Evolutionary conservation across 2,888 invertebrate species (phyloP).

Genomic region (Patella depressa): DNA sequence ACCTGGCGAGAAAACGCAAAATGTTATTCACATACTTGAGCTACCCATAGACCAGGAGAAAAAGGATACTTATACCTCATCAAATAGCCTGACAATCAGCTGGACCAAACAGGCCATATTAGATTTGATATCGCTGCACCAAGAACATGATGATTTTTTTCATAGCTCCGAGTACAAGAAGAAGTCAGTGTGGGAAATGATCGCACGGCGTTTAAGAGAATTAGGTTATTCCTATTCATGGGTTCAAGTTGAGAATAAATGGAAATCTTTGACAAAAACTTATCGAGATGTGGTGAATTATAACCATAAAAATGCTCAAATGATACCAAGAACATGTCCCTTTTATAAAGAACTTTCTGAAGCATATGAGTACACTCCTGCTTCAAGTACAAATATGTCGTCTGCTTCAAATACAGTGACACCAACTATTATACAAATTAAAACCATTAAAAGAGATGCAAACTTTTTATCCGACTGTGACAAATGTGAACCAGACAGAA

Average conservation of each 20-base stretch:
- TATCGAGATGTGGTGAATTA: conserved; percentile 29
- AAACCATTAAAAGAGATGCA: not conserved
- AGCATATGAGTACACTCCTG: conserved; percentile 28
- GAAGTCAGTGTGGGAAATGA: conserved; percentile 31
- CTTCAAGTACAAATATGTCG: conserved; percentile 17
- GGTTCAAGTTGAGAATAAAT: conserved; percentile 35
- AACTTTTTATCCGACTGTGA: not conserved
- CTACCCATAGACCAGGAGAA: no score
- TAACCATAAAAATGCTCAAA: conserved; percentile 14
- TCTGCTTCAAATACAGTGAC: conserved; percentile 6
- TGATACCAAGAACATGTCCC: conserved; percentile 23
- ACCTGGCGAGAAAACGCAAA: no score
- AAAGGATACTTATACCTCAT: no score
- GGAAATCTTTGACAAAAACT: conserved; percentile 34
- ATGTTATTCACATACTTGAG: no score
- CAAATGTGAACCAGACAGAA: not conserved
- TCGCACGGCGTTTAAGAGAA: conserved; percentile 26
- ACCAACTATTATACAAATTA: not conserved
- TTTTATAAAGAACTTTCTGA: conserved; percentile 26
- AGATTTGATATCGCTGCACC: conserved; percentile 20
- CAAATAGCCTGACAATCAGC: not conserved
- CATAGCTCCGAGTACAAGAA: conserved; percentile 21
- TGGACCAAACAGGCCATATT: conserved; percentile 16
- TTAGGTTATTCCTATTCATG: conserved; percentile 21
- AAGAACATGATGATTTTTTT: conserved; percentile 17